phyloP scores from a whole-genome alignment of 2,113 vertebrate species.

The Albula goreensis region DNA sequence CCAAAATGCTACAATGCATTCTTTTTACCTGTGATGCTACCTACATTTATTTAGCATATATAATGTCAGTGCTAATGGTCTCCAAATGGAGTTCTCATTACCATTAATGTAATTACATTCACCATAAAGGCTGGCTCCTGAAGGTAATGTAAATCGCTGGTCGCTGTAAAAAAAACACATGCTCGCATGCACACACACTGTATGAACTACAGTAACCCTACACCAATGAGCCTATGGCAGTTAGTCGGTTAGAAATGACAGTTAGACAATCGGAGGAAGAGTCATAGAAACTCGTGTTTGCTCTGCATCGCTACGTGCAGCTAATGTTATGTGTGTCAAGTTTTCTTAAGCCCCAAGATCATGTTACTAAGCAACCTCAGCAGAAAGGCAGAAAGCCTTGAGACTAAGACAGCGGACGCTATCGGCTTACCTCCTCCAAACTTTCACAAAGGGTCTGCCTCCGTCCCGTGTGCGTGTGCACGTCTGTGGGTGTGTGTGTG shows the following conservation, averaged over 20 bases:
- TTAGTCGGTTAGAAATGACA: not conserved
- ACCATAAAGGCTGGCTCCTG: not conserved
- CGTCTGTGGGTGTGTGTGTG: constrained; percentile 31
- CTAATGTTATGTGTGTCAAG: constrained; percentile 16
- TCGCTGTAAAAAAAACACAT: not conserved
- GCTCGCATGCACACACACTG: too few species aligned
- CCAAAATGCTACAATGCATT: not conserved
- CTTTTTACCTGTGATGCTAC: not conserved
- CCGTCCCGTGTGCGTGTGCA: constrained; percentile 38
- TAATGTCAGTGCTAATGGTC: not conserved
- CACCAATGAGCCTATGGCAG: not conserved
- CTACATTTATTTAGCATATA: not conserved
- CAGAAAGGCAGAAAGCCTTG: constrained; percentile 26
- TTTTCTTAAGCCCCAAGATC: not conserved
- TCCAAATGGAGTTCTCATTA: not conserved
- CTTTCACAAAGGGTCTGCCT: constrained; percentile 52
- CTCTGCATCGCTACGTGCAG: not conserved
- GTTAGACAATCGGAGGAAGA: not conserved
- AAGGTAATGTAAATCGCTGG: not conserved
- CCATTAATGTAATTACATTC: not conserved
- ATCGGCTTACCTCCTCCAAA: constrained; percentile 73
- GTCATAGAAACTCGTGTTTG: not conserved
- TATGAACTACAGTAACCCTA: not conserved
- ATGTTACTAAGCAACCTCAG: constrained; percentile 13
- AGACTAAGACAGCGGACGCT: constrained; percentile 46